These are phyloP conservation scores for Protosalanx chinensis DNA, from an alignment of 2,797 vertebrate species.

Conservation along the genomic window DNA sequence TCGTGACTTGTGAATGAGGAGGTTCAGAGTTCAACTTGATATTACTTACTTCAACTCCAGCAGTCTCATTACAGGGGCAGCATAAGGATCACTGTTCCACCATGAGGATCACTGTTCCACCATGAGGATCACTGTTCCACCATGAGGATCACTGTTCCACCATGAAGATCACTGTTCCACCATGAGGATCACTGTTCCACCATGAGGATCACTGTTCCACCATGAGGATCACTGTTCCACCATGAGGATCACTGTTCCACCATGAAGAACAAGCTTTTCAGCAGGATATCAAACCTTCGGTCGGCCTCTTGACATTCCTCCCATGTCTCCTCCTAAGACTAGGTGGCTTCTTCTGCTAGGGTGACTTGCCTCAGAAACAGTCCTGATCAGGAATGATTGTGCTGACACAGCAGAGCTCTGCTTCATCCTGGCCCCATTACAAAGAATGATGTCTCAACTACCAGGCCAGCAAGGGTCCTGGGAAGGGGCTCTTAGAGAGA, in stretches of 20 bases:
- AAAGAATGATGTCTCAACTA: neutral
- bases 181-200: constrained; percentile 27
- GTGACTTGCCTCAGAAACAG: neutral
- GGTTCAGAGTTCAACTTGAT: too few species aligned
- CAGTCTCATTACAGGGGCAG: neutral
- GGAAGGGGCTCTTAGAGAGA: neutral
- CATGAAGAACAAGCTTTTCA: too few species aligned
- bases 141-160: constrained; percentile 36
- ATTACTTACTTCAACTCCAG: too few species aligned
- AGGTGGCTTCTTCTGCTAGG: neutral
- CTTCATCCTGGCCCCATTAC: neutral
- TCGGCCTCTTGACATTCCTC: neutral
- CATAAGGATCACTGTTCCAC: neutral
- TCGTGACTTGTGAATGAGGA: too few species aligned
- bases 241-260: constrained; percentile 27
- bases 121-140: too few species aligned
- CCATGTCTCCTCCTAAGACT: too few species aligned
- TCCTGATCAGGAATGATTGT: neutral
- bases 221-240: neutral
- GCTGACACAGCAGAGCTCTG: constrained; percentile 11
- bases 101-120: too few species aligned
- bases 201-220: neutral
- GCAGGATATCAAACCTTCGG: neutral
- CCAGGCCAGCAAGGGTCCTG: constrained; percentile 8
- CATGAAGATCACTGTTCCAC: too few species aligned